Conservation (phyloP, 2,888 invertebrate genomes). For the Hirtodrosophila duncani region DNA sequence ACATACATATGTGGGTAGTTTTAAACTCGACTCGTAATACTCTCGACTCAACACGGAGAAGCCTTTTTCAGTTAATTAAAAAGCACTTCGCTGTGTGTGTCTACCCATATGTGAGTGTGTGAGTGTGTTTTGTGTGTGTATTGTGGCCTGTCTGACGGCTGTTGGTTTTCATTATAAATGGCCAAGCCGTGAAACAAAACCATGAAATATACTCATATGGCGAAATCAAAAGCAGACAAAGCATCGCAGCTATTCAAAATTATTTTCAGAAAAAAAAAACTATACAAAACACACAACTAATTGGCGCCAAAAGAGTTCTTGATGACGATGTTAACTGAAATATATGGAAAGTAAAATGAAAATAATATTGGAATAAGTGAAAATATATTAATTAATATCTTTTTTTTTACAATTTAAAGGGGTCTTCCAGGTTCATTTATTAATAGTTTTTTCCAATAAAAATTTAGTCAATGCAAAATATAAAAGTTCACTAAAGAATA, state of each 20-base stretch:
- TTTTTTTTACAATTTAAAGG: no score
- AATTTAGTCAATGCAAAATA: no score
- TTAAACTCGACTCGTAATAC: slow-evolving; percentile 18
- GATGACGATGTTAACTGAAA: no score
- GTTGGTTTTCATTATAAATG: slow-evolving; percentile 34
- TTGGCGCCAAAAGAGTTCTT: slow-evolving; percentile 22
- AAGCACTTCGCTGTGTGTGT: slow-evolving; percentile 36
- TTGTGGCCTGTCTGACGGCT: slow-evolving; percentile 13
- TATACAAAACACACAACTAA: slow-evolving; percentile 27
- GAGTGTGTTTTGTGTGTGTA: slow-evolving; percentile 4
- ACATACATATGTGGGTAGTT: slow-evolving; percentile 24
- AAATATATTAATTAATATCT: no score
- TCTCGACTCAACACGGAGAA: slow-evolving; percentile 31
- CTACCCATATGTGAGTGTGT: slow-evolving; percentile 1
- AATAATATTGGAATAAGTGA: no score
- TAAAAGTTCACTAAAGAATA: no score
- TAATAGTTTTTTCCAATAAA: no score
- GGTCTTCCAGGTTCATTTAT: no score
- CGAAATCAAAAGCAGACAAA: slow-evolving; percentile 36
- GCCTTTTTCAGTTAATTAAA: slow-evolving; percentile 60
- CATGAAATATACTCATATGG: slow-evolving; percentile 20
- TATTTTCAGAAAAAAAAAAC: no score
- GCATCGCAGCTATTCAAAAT: slow-evolving; percentile 4
- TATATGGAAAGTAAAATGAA: no score
- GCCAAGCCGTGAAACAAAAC: slow-evolving; percentile 36